Evolutionary conservation across 30 jellyfish, hydroid and myxozoan genomes (phyloP).

Genomic region (Hydra vulgaris): DNA sequence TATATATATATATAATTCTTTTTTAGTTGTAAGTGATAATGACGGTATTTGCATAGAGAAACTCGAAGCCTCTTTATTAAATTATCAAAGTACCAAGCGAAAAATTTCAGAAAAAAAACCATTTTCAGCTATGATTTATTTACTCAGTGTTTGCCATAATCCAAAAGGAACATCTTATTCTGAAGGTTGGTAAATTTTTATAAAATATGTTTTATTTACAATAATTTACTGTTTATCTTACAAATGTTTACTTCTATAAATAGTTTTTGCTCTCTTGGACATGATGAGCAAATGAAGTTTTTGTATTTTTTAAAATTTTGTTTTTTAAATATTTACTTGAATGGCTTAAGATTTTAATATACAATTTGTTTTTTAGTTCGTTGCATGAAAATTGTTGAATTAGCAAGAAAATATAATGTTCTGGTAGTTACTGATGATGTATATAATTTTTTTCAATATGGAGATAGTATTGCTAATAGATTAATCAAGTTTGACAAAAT

Average conservation of each 20-base stretch:
- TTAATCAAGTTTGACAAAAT: constrained; percentile 9
- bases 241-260: no score
- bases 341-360: no score
- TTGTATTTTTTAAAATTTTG: no score
- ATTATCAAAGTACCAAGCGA: not conserved
- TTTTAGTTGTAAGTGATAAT: constrained; percentile 14
- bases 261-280: no score
- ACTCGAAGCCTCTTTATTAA: constrained; percentile 8
- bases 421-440: constrained; percentile 50
- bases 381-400: constrained; percentile 24
- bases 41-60: constrained; percentile 33
- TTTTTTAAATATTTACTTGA: no score
- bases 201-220: no score
- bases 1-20: no score
- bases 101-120: constrained; percentile 1
- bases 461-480: constrained; percentile 13
- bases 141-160: constrained; percentile 31
- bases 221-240: no score
- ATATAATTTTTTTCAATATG: constrained; percentile 25
- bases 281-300: no score
- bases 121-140: constrained; percentile 29
- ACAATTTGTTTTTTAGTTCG: constrained; percentile 21
- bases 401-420: constrained; percentile 39
- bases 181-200: constrained; percentile 20
- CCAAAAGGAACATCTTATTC: constrained; percentile 46